Base-by-base conservation (phyloP, 2,797 vertebrate species). In the Syngnathus acus region DNA sequence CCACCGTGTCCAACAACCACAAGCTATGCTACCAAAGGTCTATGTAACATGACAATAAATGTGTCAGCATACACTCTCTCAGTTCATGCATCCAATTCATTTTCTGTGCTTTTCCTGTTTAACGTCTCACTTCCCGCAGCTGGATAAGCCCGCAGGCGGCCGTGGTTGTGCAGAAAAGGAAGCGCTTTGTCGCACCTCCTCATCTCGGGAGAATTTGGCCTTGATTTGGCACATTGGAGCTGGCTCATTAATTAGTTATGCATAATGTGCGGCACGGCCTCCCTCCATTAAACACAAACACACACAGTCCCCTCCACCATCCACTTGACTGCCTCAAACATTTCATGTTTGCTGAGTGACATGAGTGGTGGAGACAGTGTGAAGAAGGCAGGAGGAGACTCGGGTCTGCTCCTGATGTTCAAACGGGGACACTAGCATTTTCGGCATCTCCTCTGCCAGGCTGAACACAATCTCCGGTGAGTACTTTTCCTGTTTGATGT, bases 21-120 rank as follows among this genome's bases (percentile, higher is more conserved):
- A 90, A 81, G 79, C 84, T 89, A 89, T 66, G 87, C 87, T 92
- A 92, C 91, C 92, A 93, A 93, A 93, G 91, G 70, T 91, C 89
- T 89, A 65, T 88, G 89, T 82, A 79, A 83, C 82, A 71, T 85
- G 77, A 85, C 74, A 88, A 89, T 91, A 87, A 90, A 90, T 23
- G 45, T n/a, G 53, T 54, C 19, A 53, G 21, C 60, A 45, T 14
- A 60, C 19, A 60, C 8, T 2, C 26, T 37, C 2, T 58, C 1
- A 16, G 13, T 47, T 13, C 60, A 9, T 26, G 59, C 38, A 43
- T 42, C 19, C 21, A 19, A 42, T 61, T 26, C 39, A 64, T 26
- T 48, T 9, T 68, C 32, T 23, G 38, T 37, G 51, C 38, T 42
- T 65, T 62, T 70, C 54, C 23, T 11, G 51, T 6, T 16, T 60